phyloP scores from a whole-genome alignment of 2,797 vertebrate species.

The Sebastolobus altivelis region DNA sequence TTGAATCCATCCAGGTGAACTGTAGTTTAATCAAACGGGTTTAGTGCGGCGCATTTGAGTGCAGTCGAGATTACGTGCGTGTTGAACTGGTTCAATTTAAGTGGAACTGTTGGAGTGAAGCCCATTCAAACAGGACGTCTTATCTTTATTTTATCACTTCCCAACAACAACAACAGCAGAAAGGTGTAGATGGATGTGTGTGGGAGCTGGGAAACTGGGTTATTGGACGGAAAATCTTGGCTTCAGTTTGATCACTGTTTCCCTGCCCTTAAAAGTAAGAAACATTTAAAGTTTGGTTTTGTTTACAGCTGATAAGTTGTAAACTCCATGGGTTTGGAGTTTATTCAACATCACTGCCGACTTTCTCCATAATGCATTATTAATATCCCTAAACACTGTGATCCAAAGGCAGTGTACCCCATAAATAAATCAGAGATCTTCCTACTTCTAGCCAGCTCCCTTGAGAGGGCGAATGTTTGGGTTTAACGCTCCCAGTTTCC shows the following conservation, averaged over 20 bases:
- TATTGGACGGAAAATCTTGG: not conserved
- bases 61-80: conserved; percentile 9
- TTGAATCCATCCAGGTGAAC: conserved; percentile 15
- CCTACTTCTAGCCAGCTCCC: conserved; percentile 49
- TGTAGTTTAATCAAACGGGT: conserved; percentile 9
- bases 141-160: conserved; percentile 36
- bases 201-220: conserved; percentile 15
- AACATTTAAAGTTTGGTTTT: conserved; percentile 19
- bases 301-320: conserved; percentile 31
- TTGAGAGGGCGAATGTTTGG: conserved; percentile 49
- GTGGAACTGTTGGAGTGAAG: conserved; percentile 24
- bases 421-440: conserved; percentile 76
- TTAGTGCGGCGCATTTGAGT: conserved; percentile 14
- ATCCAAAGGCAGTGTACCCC: conserved; percentile 67
- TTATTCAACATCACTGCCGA: conserved; percentile 41
- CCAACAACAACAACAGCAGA: conserved; percentile 23
- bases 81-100: conserved; percentile 11
- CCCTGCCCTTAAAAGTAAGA: conserved; percentile 10
- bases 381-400: conserved; percentile 74
- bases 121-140: conserved; percentile 35
- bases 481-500: conserved; percentile 47
- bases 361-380: conserved; percentile 68
- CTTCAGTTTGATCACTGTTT: conserved; percentile 23
- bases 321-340: conserved; percentile 18
- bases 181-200: conserved; percentile 4